These are phyloP conservation scores for Colletes gigas DNA, from an alignment of 1,140 invertebrate genomes.

Conservation along the genomic window DNA sequence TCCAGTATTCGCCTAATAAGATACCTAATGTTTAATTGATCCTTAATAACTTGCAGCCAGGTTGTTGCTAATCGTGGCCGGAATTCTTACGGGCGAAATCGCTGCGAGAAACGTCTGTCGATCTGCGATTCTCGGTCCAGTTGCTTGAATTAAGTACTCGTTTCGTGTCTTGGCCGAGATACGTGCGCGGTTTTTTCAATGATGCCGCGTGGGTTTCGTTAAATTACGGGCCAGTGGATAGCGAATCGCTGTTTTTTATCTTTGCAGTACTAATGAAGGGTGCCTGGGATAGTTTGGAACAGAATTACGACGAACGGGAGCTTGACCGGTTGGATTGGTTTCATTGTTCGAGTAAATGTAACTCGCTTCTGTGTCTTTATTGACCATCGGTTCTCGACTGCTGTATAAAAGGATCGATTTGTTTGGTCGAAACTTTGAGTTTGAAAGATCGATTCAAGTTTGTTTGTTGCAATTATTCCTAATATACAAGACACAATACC, in stretches of 20 bases:
- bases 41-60: no score
- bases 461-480: no score
- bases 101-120: conserved; percentile 18
- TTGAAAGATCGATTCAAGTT: no score
- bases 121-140: not conserved
- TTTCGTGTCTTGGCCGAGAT: not conserved
- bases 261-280: not conserved
- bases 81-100: conserved; percentile 12
- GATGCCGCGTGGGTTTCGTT: not conserved
- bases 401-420: no score
- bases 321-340: not conserved
- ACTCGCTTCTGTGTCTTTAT: not conserved
- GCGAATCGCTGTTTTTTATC: not conserved
- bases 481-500: no score
- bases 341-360: not conserved
- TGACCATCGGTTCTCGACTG: not conserved
- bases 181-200: not conserved
- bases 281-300: not conserved
- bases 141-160: not conserved
- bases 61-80: conserved; percentile 26
- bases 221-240: conserved; percentile 27
- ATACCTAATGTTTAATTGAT: no score
- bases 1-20: no score
- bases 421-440: no score
- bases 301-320: conserved; percentile 3